phyloP scores from a whole-genome alignment of 2,888 invertebrate species.

The Drosophila planitibia region DNA sequence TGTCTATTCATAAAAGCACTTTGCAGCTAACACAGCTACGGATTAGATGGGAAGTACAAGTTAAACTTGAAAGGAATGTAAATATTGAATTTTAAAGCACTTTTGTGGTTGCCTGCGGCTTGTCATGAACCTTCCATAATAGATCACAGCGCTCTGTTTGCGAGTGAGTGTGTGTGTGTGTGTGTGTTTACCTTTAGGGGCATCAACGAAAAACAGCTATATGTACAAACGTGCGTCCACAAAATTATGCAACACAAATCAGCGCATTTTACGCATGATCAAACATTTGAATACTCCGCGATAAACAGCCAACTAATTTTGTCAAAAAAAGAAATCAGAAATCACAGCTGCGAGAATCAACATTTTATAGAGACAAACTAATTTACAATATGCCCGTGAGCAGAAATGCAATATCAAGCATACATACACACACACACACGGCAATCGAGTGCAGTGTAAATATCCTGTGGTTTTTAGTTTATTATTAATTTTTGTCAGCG shows the following conservation, averaged over 20 bases:
- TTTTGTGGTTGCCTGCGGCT: slow-evolving; percentile 22
- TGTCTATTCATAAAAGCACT: slow-evolving; percentile 6
- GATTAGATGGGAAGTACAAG: not conserved
- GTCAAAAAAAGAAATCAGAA: slow-evolving; percentile 24
- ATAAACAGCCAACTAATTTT: slow-evolving; percentile 71
- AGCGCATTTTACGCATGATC: slow-evolving; percentile 68
- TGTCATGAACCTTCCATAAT: slow-evolving; percentile 40
- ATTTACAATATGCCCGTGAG: slow-evolving; percentile 61
- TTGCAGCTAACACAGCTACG: not conserved
- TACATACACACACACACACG: slow-evolving; percentile 16
- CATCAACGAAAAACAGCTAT: slow-evolving; percentile 44
- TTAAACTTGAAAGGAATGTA: slow-evolving; percentile 5
- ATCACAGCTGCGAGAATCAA: slow-evolving; percentile 7
- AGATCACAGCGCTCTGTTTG: slow-evolving; percentile 34
- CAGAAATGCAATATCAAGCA: slow-evolving; percentile 38
- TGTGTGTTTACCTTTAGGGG: slow-evolving; percentile 34
- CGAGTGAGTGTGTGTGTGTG: slow-evolving; percentile 2
- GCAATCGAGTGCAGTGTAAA: slow-evolving; percentile 75
- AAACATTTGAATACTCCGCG: slow-evolving; percentile 47
- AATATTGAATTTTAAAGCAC: slow-evolving; percentile 35
- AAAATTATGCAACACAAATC: slow-evolving; percentile 70
- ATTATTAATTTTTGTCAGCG: slow-evolving; percentile 79
- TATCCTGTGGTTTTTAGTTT: slow-evolving; percentile 79
- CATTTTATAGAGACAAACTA: slow-evolving; percentile 55
- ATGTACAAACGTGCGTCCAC: slow-evolving; percentile 45